Conservation (phyloP, 2,113 vertebrate species). For the Rattus rattus region DNA sequence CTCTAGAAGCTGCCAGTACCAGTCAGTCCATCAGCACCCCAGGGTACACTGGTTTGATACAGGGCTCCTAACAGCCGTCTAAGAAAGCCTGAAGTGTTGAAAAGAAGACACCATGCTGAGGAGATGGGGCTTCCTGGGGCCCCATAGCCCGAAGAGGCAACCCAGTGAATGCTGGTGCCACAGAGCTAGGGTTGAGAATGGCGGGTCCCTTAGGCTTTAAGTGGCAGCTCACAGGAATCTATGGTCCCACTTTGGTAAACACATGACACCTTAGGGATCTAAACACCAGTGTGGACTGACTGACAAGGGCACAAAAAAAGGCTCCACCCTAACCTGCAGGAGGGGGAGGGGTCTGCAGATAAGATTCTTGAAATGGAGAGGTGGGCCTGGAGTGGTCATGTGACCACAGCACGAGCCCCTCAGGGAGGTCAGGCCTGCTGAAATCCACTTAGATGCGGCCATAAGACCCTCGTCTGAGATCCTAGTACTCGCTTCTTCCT, state of each 20-base stretch:
- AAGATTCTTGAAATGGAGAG: neutral
- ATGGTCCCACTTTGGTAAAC: neutral
- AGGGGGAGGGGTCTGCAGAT: neutral
- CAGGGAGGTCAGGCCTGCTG: neutral
- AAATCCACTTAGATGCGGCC: neutral
- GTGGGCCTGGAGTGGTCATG: neutral
- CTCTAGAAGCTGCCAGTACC: neutral
- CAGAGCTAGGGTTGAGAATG: neutral
- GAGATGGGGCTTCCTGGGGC: neutral
- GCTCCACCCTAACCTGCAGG: neutral
- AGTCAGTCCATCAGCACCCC: neutral
- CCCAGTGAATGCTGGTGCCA: neutral
- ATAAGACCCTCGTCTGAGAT: neutral
- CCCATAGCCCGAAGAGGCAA: neutral
- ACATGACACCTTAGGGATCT: neutral
- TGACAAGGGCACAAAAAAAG: neutral
- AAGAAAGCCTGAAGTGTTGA: rapidly evolving
- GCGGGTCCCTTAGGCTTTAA: neutral
- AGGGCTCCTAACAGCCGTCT: neutral
- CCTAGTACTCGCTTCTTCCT: neutral
- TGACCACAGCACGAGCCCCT: neutral
- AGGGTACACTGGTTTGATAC: rapidly evolving
- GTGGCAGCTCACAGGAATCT: no score
- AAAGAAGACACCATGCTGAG: neutral
- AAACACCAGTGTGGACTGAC: neutral